A percentile compares a stretch with the other conserved stretches of the same genome.
These are phyloP conservation scores for Grallaria varia DNA, from an alignment of 2,113 vertebrate species.

Conservation along the genomic window DNA sequence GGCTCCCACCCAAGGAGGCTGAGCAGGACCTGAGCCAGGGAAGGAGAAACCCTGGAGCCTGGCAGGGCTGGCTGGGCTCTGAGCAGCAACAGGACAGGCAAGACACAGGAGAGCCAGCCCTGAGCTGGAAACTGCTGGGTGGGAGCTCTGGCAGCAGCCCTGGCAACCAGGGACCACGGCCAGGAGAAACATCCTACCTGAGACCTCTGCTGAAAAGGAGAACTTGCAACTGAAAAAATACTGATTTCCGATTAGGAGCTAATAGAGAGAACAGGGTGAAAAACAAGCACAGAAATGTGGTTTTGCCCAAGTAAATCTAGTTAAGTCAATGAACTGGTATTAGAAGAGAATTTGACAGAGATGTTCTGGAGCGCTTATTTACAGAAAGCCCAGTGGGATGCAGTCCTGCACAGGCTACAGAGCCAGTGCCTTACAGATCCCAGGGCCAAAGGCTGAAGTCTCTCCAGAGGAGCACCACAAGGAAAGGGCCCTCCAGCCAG, in stretches of 20 bases:
- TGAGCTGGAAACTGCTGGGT: not conserved
- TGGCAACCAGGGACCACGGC: not conserved
- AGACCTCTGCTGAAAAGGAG: not conserved
- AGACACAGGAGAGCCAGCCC: not conserved
- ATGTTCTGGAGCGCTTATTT: not conserved
- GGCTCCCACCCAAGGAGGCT: not conserved
- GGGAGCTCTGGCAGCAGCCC: not conserved
- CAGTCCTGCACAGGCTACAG: not conserved
- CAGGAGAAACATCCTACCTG: not conserved
- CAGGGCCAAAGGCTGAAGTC: not conserved
- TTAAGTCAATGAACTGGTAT: not conserved
- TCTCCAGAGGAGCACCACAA: not conserved
- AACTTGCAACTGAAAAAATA: not conserved
- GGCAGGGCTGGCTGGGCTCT: not conserved
- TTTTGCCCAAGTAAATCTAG: not conserved
- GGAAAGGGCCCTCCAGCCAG: not conserved
- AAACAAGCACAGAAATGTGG: not conserved
- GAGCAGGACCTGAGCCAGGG: not conserved
- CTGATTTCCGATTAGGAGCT: not conserved
- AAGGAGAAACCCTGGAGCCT: not conserved
- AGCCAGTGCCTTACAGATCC: accelerated
- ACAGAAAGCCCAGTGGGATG: not conserved
- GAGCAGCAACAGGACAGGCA: not conserved
- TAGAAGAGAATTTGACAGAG: not conserved
- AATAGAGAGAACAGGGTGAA: not conserved